Evolutionary conservation across 2,888 invertebrate genomes (phyloP), one percentile per base, ranked within the genome.

Genomic region (Zelleria hepariella): DNA sequence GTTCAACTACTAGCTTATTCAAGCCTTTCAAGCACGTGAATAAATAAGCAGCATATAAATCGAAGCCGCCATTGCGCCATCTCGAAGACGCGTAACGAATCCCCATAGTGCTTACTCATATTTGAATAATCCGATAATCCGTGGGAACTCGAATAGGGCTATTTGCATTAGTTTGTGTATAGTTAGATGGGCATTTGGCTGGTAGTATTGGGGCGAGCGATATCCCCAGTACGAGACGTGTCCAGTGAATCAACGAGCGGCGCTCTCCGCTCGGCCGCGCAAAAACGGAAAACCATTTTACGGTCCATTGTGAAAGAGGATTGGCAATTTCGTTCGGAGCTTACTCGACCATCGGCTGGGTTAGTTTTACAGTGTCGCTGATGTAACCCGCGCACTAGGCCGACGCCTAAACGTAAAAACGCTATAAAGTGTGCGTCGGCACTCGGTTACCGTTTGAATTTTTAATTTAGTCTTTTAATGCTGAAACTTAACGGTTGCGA

Each of bases 201-300:
- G n/a, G 54, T 10, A 20, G 47, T 51, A 57, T 54, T 49, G 54
- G 48, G 15, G 53, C 24, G 52, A 82, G 79, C 79, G 83, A 84
- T 84, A 82, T 81, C 76, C 80, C 81, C 77, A 72, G 71, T 67
- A 81, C 78, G 80, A 23, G 82, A 86, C 85, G 86, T 86, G 87
- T 86, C 83, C 84, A 32, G 84, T 80, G 84, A 85, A 80, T 82
- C 85, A 86, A 86, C 83, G 83, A 85, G 57, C 15, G 27, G 51
- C 57, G 52, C 25, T 81, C 83, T 82, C 70, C 84, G 86, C 81
- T 82, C 78, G 84, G 80, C 78, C 83, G 82, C 80, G 82, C 82
- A 87, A 87, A 87, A 87, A 87, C 86, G 87, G 86, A 80, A 87
- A 86, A 86, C 86, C 86, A 88, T 87, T 88, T 87, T 87, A 88